phyloP scores from a whole-genome alignment of 2,113 vertebrate genomes.

The Microtus oregoni region DNA sequence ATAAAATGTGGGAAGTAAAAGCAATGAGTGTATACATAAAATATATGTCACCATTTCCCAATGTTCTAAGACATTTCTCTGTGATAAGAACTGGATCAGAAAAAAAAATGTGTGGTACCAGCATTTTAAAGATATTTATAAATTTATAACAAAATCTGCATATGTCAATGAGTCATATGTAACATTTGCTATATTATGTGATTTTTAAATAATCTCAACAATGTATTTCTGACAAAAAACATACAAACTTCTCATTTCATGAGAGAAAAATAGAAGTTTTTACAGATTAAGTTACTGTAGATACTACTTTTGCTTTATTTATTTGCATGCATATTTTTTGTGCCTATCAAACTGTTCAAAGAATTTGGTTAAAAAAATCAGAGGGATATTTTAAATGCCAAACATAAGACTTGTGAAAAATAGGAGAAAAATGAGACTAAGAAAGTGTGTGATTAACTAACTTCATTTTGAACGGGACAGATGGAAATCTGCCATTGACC shows the following conservation, averaged over 20 bases:
- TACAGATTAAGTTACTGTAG: not conserved
- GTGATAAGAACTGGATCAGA: not conserved
- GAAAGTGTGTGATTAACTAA: not conserved
- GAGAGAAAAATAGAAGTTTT: not conserved
- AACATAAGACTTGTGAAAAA: not conserved
- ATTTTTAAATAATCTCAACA: not conserved
- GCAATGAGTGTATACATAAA: not conserved
- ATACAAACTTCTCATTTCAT: not conserved
- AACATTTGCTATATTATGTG: not conserved
- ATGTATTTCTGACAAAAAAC: not conserved
- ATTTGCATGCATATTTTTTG: not conserved
- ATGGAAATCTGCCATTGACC: conserved; percentile 46
- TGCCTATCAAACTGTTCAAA: not conserved
- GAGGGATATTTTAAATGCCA: not conserved
- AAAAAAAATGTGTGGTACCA: rapidly evolving
- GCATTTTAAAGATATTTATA: not conserved
- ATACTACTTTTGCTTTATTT: not conserved
- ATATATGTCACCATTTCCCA: not conserved
- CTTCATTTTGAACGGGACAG: conserved; percentile 29
- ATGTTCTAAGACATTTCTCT: not conserved
- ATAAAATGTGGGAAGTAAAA: not conserved
- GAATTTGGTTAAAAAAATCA: not conserved
- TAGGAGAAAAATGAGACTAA: not conserved
- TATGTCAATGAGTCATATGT: not conserved
- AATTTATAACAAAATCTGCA: not conserved